A percentile compares a stretch with the other conserved stretches of the same genome.
Evolutionary conservation across 2,113 vertebrate genomes (phyloP).

Genomic region (Pelodiscus sinensis): DNA sequence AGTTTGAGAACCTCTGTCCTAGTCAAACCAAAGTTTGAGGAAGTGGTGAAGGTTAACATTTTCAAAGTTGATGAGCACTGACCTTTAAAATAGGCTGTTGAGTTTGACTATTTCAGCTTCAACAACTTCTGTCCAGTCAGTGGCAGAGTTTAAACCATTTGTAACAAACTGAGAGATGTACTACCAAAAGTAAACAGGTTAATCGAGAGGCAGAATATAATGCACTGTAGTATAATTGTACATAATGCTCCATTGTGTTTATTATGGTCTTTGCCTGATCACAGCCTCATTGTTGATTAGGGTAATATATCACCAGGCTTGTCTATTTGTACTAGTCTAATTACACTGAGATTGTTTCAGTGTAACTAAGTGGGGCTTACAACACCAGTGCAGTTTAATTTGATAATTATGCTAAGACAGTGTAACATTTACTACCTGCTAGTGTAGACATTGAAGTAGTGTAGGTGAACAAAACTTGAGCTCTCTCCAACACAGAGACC

Average conservation of each 20-base stretch:
- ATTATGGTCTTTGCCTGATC: neutral
- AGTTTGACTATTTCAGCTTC: neutral
- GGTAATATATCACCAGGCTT: neutral
- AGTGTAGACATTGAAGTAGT: neutral
- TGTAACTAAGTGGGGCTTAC: neutral
- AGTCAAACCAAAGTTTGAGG: neutral
- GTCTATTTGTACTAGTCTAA: neutral
- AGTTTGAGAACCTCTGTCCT: no score
- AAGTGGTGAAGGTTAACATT: accelerated
- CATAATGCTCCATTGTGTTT: neutral
- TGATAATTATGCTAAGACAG: neutral
- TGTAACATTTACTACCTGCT: neutral
- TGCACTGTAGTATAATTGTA: neutral
- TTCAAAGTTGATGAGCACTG: accelerated
- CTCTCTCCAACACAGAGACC: no score
- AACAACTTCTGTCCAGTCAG: accelerated
- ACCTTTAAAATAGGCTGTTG: neutral
- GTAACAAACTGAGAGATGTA: neutral
- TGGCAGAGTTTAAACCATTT: neutral
- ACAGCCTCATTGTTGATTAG: neutral
- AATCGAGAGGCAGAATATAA: neutral
- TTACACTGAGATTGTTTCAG: neutral
- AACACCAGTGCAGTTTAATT: neutral
- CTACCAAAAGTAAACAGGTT: neutral
- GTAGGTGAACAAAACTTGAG: no score